Percentiles rank a stretch among this genome's conserved stretches.
Conservation (phyloP, 2,113 vertebrate species). For the Peromyscus californicus region DNA sequence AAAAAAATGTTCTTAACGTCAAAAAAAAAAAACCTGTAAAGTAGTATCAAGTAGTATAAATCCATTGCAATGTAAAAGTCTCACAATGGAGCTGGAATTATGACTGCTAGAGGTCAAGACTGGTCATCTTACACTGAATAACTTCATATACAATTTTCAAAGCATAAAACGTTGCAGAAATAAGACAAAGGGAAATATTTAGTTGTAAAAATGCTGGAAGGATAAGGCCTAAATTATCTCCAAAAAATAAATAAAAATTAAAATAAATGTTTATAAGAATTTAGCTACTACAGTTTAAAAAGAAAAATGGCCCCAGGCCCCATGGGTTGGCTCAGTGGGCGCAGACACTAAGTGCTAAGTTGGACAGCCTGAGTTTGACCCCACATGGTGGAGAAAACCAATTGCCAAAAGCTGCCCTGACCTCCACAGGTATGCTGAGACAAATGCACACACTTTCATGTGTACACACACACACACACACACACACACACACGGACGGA, state of each 20-base stretch:
- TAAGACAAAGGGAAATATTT: constrained; percentile 40
- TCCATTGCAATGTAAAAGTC: background rate
- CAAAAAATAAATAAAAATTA: background rate
- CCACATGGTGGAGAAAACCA: background rate
- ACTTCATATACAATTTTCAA: constrained; percentile 46
- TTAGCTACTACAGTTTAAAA: background rate
- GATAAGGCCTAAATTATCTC: constrained; percentile 12
- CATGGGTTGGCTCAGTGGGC: background rate
- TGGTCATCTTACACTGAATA: background rate
- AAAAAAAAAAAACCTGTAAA: background rate
- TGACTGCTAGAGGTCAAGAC: constrained; percentile 10
- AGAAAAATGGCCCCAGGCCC: constrained; percentile 1
- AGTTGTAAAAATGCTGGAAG: background rate
- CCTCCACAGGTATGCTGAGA: background rate
- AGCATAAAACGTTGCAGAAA: constrained; percentile 30
- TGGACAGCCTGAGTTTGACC: background rate
- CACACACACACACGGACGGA: too few species aligned
- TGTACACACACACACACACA: background rate
- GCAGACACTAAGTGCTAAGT: background rate
- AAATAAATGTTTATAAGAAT: background rate
- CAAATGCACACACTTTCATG: background rate
- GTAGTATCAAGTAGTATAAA: constrained; percentile 49
- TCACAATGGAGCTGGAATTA: constrained; percentile 20
- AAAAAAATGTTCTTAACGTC: too few species aligned
- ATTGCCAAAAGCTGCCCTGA: background rate